These are phyloP conservation scores for Ctenochaetus hawaiiensis DNA, from an alignment of 2,797 vertebrate genomes.

Conservation along the genomic window DNA sequence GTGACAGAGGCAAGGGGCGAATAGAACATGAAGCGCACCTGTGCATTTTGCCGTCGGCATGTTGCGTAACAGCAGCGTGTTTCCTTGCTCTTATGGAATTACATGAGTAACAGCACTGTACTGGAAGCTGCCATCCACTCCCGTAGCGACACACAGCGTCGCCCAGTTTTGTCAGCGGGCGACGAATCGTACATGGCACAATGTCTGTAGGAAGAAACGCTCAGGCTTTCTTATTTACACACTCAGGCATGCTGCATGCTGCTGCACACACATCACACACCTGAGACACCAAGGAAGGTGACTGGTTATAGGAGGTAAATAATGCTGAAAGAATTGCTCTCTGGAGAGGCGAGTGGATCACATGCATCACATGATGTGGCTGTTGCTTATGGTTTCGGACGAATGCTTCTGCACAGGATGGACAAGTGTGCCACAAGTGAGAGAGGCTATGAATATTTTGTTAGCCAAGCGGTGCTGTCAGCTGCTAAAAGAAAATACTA, in stretches of 20 bases:
- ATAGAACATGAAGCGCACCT: conserved; percentile 75
- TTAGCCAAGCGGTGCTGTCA: background rate
- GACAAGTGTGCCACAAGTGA: background rate
- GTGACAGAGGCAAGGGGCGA: conserved; percentile 50
- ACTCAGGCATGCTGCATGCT: conserved; percentile 36
- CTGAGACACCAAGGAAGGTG: conserved; percentile 46
- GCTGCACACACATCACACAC: conserved; percentile 46
- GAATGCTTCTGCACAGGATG: background rate
- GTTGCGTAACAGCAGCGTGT: conserved; percentile 52
- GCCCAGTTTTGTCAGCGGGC: conserved; percentile 53
- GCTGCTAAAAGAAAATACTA: background rate
- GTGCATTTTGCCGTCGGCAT: conserved; percentile 61
- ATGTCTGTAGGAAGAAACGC: conserved; percentile 49
- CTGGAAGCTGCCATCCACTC: conserved; percentile 3
- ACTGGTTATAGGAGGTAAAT: conserved; percentile 49
- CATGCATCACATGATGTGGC: conserved; percentile 10
- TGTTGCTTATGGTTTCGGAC: conserved; percentile 22
- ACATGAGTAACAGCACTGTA: conserved; percentile 44
- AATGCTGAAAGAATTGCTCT: conserved; percentile 56
- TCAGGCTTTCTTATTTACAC: conserved; percentile 54
- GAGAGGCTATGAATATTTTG: background rate
- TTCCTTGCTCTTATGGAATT: conserved; percentile 53
- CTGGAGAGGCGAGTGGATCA: conserved; percentile 32
- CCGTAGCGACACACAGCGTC: conserved; percentile 31
- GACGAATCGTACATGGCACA: conserved; percentile 64